phyloP scores from a whole-genome alignment of 2,113 vertebrate species.

The Sitta europaea region DNA sequence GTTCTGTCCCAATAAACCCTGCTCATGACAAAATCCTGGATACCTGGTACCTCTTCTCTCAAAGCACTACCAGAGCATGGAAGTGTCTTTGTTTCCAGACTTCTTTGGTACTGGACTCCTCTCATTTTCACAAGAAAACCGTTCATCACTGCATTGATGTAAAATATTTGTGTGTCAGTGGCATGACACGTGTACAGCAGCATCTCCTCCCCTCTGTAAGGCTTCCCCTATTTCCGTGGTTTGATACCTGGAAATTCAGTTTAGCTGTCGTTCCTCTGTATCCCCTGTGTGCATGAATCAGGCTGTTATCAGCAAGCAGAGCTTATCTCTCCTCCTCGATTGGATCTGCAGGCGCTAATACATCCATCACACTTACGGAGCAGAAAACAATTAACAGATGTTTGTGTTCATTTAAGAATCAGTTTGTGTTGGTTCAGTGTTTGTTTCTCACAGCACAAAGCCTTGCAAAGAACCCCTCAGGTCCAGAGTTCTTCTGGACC shows the following conservation, averaged over 20 bases:
- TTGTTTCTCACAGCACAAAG: background rate
- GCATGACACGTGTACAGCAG: accelerated
- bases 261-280: background rate
- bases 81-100: background rate
- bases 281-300: background rate
- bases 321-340: background rate
- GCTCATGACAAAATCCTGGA: background rate
- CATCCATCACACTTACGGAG: background rate
- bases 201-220: background rate
- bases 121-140: background rate
- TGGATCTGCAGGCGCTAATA: background rate
- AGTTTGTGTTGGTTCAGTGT: background rate
- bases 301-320: background rate
- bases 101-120: background rate
- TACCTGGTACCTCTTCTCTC: background rate
- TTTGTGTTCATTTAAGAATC: background rate
- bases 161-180: background rate
- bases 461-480: background rate
- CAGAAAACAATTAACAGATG: background rate
- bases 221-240: background rate
- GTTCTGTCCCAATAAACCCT: background rate
- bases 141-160: background rate
- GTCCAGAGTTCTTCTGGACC: background rate
- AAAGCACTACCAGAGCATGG: background rate
- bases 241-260: background rate